Percentiles rank a stretch among this genome's conserved stretches.
phyloP scores from a whole-genome alignment of 1,140 invertebrate species.

The Bathynomus jamesi region DNA sequence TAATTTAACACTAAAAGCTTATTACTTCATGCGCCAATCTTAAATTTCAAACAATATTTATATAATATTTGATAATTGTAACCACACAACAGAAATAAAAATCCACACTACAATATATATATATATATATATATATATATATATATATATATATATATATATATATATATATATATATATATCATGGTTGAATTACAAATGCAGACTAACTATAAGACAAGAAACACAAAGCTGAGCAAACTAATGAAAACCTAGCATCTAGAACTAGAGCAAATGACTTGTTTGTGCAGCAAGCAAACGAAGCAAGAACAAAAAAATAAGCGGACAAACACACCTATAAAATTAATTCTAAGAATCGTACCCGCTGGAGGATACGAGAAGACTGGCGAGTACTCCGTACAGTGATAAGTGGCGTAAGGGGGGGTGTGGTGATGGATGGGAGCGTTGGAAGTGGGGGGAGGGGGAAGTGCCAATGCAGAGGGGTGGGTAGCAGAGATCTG shows the following conservation, averaged over 20 bases:
- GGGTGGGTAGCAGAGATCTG: conserved; percentile 19
- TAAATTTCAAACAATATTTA: conserved; percentile 51
- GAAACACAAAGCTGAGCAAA: too few species aligned
- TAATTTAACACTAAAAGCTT: too few species aligned
- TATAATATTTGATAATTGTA: too few species aligned
- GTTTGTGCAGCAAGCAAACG: not conserved
- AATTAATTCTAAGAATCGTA: conserved; percentile 35
- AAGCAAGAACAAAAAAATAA: not conserved
- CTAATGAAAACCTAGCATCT: not conserved
- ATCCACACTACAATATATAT: not conserved
- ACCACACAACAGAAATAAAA: conserved; percentile 49
- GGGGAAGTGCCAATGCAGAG: conserved; percentile 11
- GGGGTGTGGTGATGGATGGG: conserved; percentile 3
- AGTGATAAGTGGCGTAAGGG: conserved; percentile 34
- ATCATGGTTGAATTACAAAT: too few species aligned
- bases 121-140: not conserved
- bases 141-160: conserved; percentile 10
- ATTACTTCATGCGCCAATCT: not conserved
- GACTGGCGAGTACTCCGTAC: conserved; percentile 30
- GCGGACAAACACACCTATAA: conserved; percentile 34
- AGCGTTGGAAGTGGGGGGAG: not conserved
- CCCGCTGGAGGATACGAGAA: conserved; percentile 31
- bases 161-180: too few species aligned
- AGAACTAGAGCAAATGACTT: not conserved
- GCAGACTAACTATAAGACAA: too few species aligned